Conservation (phyloP, 2,888 invertebrate species). For the Cantharis nigra region DNA sequence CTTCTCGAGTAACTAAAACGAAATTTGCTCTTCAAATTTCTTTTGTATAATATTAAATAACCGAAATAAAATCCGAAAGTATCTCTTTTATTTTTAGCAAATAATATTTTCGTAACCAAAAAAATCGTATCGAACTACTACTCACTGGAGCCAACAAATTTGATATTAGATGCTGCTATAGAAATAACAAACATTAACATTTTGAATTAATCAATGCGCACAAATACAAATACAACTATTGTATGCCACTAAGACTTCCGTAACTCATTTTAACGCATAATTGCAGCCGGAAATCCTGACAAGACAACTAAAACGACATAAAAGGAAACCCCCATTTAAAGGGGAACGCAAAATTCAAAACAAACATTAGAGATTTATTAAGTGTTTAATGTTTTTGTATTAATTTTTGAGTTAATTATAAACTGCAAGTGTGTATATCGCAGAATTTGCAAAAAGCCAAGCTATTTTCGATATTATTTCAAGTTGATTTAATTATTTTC, state of each 20-base stretch:
- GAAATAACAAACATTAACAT: neutral
- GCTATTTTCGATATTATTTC: neutral
- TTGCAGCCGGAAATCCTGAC: slow-evolving; percentile 16
- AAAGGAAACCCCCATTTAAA: neutral
- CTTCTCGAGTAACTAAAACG: too few relatives aligned
- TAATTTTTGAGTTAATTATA: neutral
- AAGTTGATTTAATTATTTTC: neutral
- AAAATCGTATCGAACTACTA: neutral
- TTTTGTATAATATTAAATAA: neutral
- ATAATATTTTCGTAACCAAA: neutral
- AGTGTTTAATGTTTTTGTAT: neutral
- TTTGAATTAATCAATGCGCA: neutral
- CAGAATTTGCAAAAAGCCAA: neutral
- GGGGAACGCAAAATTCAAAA: slow-evolving; percentile 4
- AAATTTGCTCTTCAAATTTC: neutral
- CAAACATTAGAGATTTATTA: neutral
- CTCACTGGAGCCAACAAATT: neutral
- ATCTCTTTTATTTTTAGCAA: neutral
- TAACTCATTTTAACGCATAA: slow-evolving; percentile 4
- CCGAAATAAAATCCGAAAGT: neutral
- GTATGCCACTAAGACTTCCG: slow-evolving; percentile 1
- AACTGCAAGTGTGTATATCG: neutral
- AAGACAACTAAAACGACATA: slow-evolving; percentile 4
- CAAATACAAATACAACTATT: neutral
- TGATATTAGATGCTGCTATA: neutral